Base-by-base conservation (phyloP, 2,797 vertebrate genomes). In the Erpetoichthys calabaricus region DNA sequence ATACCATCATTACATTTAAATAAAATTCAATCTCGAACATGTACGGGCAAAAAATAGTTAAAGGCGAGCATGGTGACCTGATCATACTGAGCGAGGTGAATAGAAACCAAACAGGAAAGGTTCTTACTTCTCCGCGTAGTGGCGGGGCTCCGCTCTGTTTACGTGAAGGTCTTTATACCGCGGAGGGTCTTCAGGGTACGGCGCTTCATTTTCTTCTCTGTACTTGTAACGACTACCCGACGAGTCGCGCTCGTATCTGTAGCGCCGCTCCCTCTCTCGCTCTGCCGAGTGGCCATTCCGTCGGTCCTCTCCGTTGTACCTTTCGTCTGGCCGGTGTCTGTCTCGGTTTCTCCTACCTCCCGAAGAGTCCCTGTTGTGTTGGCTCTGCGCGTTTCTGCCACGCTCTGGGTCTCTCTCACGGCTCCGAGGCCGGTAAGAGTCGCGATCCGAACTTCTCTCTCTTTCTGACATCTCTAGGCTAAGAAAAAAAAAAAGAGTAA, bases 91-190 rank as follows among this genome's bases (percentile, higher is more conserved):
- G 25, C 25, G 25, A 25, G 25, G 25, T 25, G 25, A 25, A 25
- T 2, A 51, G 51, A 51, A 25, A n/a, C n/a, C n/a, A n/a, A n/a
- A 6, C 3, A 9, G 5, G 3, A 9, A 3, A 4, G 41, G n/a
- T 9, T 55, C 77, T 75, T 71, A 83, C 83, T 50, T 50, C 61
- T 56, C 64, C 1, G 67, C 51, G 61, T 63, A 68, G 62, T 45
- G 8, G 59, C 57, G 62, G 46, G 47, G 57, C 41, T 9, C 25
- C 25, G 25, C 25, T 25, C 25, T 25, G 25, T 25, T 25, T 25
- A 25, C 25, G 25, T 25, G 25, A 25, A 25, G 25, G 25, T 67
- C 63, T 52, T 64, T 67, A 60, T 69, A 62, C 58, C 59, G 59
- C 60, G 62, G 63, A 56, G 66, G 6, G 62, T 70, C 70, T 3